These are phyloP conservation scores for Oreotrochilus melanogaster DNA, from an alignment of 2,113 vertebrate species.

Conservation along the genomic window DNA sequence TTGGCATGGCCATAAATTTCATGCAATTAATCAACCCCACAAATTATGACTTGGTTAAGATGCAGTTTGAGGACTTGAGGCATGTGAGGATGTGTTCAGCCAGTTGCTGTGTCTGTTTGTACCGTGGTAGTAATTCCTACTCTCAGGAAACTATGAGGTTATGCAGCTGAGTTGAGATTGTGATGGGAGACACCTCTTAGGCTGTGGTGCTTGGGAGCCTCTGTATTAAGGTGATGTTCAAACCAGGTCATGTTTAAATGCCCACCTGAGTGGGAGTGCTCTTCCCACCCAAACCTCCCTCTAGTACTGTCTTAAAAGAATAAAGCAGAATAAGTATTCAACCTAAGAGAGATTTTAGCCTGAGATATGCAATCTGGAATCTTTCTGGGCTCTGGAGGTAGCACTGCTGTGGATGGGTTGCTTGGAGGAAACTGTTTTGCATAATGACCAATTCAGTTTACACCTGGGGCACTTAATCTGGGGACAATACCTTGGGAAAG, in stretches of 20 bases:
- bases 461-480: not conserved
- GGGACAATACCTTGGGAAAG: not conserved
- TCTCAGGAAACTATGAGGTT: not conserved
- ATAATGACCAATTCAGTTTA: not conserved
- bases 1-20: not conserved
- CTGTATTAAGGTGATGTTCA: not conserved
- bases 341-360: not conserved
- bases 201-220: not conserved
- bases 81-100: accelerated
- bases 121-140: accelerated
- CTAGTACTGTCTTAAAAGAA: not conserved
- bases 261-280: not conserved
- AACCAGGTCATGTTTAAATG: not conserved
- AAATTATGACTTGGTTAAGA: not conserved
- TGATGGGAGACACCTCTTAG: not conserved
- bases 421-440: not conserved
- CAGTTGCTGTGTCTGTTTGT: not conserved
- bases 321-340: not conserved
- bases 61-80: not conserved
- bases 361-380: not conserved
- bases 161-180: not conserved
- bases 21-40: not conserved
- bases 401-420: not conserved
- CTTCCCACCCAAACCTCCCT: not conserved
- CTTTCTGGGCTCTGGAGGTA: not conserved